phyloP scores from a whole-genome alignment of 2,113 vertebrate species.

The Panthera uncia region DNA sequence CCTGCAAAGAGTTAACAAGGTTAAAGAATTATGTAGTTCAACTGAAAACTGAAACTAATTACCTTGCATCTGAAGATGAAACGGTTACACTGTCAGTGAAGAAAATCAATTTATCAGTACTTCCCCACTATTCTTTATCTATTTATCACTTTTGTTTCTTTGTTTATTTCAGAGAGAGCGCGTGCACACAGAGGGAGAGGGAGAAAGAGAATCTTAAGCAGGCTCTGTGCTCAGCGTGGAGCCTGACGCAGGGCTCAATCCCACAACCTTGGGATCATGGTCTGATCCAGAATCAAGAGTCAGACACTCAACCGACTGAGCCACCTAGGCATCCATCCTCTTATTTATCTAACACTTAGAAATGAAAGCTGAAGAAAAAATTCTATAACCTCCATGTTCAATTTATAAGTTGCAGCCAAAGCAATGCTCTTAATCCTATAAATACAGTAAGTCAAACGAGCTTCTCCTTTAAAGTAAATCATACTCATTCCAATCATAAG shows the following conservation, averaged over 20 bases:
- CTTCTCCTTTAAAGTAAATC: background rate
- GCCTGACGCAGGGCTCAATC: no score
- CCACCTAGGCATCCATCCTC: no score
- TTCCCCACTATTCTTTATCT: background rate
- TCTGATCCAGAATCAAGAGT: no score
- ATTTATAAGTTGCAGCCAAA: background rate
- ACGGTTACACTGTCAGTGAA: background rate
- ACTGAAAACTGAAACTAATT: background rate
- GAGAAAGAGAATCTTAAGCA: no score
- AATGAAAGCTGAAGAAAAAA: constrained; percentile 28
- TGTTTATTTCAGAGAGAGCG: no score
- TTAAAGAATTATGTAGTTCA: background rate
- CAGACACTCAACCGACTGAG: no score
- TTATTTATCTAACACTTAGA: background rate
- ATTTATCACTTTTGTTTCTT: background rate
- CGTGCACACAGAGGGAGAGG: no score
- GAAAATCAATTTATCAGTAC: constrained; percentile 43
- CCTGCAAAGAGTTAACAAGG: background rate
- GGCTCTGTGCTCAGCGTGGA: no score
- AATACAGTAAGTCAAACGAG: constrained; percentile 6
- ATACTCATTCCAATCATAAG: background rate
- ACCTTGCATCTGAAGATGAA: constrained; percentile 14
- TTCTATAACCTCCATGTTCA: background rate
- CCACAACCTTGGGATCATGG: no score
- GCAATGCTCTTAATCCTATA: constrained; percentile 1